phyloP scores from a whole-genome alignment of 2,888 invertebrate species.

The Tipula vernalis region DNA sequence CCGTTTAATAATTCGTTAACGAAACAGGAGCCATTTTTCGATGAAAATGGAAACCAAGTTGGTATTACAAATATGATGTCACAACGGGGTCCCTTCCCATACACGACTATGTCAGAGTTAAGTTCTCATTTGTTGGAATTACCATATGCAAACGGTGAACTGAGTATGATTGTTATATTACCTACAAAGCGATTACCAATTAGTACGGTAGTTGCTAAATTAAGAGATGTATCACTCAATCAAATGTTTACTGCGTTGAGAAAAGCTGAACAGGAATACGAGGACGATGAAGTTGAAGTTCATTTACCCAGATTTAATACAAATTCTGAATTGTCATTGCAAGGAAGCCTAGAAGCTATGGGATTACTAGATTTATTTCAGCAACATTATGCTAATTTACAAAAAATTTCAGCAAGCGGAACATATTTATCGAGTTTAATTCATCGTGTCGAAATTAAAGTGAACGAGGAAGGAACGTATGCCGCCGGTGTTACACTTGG shows the following conservation, averaged over 20 bases:
- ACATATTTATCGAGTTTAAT: conserved; percentile 49
- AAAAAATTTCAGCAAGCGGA: conserved; percentile 40
- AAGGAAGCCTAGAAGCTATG: conserved; percentile 45
- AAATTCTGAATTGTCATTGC: conserved; percentile 46
- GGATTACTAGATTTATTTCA: conserved; percentile 55
- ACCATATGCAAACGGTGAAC: conserved; percentile 51
- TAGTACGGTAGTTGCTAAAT: conserved; percentile 38
- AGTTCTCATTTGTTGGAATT: conserved; percentile 50
- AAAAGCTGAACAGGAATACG: conserved; percentile 37
- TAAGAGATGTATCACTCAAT: conserved; percentile 37
- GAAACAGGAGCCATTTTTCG: conserved; percentile 41
- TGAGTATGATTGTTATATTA: conserved; percentile 52
- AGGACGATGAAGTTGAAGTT: conserved; percentile 48
- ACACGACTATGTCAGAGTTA: conserved; percentile 41
- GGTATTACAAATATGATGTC: conserved; percentile 65
- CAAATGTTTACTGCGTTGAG: conserved; percentile 40
- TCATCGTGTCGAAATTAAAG: conserved; percentile 61
- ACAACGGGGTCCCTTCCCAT: conserved; percentile 45
- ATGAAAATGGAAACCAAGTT: conserved; percentile 40
- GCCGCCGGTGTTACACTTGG: conserved; percentile 46
- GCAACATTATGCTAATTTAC: conserved; percentile 41
- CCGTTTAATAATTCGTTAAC: conserved; percentile 51
- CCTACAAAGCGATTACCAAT: conserved; percentile 40
- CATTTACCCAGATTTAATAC: conserved; percentile 50
- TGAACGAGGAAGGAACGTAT: conserved; percentile 60